Conservation (phyloP, 2,888 invertebrate species). For the Yponomeuta evonymella region DNA sequence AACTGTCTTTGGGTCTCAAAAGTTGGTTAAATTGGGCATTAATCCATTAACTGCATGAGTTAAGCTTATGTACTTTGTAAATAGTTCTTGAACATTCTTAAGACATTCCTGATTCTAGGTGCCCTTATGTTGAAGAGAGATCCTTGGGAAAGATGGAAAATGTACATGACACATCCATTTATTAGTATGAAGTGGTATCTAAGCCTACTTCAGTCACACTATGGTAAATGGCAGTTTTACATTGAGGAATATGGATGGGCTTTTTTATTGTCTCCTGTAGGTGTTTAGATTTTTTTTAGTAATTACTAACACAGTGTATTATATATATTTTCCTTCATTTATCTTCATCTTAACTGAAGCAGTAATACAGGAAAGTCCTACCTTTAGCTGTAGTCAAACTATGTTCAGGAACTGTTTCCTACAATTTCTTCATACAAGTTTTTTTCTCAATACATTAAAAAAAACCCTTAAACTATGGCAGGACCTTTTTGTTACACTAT, state of each 20-base stretch:
- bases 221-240: constrained; percentile 57
- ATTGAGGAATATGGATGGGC: constrained; percentile 18
- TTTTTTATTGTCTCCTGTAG: constrained; percentile 15
- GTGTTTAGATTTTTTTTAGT: constrained; percentile 7
- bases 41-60: not conserved
- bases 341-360: not conserved
- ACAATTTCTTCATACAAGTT: too few species aligned
- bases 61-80: constrained; percentile 10
- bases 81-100: constrained; percentile 5
- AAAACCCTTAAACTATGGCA: too few species aligned
- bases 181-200: constrained; percentile 75
- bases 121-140: constrained; percentile 74
- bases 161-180: constrained; percentile 70
- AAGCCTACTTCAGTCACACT: constrained; percentile 71
- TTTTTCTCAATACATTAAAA: too few species aligned
- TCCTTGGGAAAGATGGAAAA: constrained; percentile 75
- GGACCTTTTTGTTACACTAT: too few species aligned
- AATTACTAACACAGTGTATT: constrained; percentile 15
- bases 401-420: too few species aligned
- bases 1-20: too few species aligned
- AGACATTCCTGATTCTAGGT: constrained; percentile 58
- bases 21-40: too few species aligned
- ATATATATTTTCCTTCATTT: constrained; percentile 14
- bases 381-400: too few species aligned
- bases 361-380: too few species aligned